Evolutionary conservation across 1,140 invertebrate species (phyloP).

Genomic region (Conus betulinus): DNA sequence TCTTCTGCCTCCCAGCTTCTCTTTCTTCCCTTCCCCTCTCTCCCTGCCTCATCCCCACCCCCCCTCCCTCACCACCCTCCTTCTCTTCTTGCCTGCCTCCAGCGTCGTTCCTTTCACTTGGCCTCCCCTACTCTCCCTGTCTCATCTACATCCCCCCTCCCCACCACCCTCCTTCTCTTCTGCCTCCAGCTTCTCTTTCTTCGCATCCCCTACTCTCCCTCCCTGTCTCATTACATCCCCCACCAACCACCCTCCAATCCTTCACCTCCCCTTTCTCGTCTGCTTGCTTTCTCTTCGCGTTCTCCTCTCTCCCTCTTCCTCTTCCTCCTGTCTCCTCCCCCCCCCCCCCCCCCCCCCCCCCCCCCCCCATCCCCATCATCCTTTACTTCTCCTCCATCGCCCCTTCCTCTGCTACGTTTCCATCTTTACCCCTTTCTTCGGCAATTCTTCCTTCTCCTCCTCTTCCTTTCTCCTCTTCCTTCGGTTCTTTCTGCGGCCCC

Average conservation of each 20-base stretch:
- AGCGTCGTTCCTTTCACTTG: slow-evolving; percentile 3
- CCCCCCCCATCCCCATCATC: not conserved
- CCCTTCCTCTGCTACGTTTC: not conserved
- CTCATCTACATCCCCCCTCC: not conserved
- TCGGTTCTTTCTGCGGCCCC: no score
- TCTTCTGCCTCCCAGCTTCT: not conserved
- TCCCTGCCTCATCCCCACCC: not conserved
- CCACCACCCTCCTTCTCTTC: no score
- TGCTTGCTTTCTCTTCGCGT: no score
- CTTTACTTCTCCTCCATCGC: slow-evolving; percentile 14
- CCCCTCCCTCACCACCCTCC: no score
- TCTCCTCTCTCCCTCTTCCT: no score
- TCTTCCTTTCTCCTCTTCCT: no score
- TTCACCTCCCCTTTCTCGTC: no score
- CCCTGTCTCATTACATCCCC: no score
- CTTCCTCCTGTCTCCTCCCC: no score
- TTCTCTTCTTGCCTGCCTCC: no score
- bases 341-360: not conserved
- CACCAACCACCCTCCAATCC: no score
- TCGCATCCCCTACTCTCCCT: not conserved
- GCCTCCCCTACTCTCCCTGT: slow-evolving; percentile 11
- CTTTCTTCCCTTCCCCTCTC: not conserved
- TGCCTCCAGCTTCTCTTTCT: not conserved
- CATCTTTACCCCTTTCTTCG: not conserved
- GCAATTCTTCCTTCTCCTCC: slow-evolving; percentile 1